Conservation (phyloP, 1,140 invertebrate genomes). For the Aphelinus atriplicis region DNA sequence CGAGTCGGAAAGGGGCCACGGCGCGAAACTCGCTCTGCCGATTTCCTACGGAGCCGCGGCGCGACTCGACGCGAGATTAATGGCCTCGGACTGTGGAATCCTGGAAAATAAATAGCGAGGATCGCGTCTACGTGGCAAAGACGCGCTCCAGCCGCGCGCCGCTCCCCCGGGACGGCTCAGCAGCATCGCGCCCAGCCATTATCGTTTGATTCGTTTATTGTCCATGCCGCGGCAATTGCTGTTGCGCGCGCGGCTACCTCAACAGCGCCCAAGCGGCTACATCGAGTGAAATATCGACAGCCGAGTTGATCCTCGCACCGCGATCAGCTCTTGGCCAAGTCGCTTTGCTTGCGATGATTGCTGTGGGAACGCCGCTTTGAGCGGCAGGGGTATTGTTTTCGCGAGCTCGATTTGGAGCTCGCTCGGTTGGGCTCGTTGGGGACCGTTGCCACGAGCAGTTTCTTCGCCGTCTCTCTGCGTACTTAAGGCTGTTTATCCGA, state of each 20-base stretch:
- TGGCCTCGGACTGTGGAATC: constrained; percentile 65
- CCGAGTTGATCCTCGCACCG: neutral
- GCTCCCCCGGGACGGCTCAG: constrained; percentile 2
- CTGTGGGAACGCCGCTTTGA: no score
- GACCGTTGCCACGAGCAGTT: no score
- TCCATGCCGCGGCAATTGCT: no score
- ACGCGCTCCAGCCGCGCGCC: no score
- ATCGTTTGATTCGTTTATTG: constrained; percentile 1
- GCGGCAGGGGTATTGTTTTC: no score
- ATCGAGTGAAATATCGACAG: neutral
- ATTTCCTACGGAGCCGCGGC: constrained; percentile 45
- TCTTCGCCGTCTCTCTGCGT: no score
- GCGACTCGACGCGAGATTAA: constrained; percentile 55
- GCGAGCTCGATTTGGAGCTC: no score
- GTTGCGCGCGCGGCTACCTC: neutral
- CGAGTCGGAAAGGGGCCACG: constrained; percentile 60
- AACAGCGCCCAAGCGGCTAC: neutral
- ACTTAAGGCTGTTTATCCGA: no score
- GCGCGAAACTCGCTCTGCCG: constrained; percentile 62
- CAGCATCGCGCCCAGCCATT: neutral
- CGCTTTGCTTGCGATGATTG: no score
- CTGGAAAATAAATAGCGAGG: constrained; percentile 65
- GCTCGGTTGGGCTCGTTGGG: no score
- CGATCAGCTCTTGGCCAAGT: no score
- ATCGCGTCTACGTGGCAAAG: neutral